A percentile compares a stretch with the other conserved stretches of the same genome.
phyloP scores from a whole-genome alignment of 1,140 invertebrate genomes.

The Diorhabda carinulata region DNA sequence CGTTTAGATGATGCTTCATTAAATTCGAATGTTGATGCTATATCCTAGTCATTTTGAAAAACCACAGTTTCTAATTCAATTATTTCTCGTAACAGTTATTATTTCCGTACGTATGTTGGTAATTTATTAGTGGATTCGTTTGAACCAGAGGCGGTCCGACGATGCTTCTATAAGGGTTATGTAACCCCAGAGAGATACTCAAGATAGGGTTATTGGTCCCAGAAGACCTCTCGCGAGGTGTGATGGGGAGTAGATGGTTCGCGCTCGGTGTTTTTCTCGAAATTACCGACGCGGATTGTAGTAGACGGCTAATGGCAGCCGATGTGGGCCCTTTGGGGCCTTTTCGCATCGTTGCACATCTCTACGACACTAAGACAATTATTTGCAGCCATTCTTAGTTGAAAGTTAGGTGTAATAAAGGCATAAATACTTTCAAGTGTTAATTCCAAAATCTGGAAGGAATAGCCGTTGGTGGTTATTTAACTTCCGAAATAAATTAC shows the following conservation, averaged over 20 bases:
- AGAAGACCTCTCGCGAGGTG: slow-evolving; percentile 42
- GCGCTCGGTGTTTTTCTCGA: slow-evolving; percentile 39
- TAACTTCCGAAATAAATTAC: no score
- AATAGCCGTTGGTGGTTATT: no score
- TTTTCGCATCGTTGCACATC: slow-evolving; percentile 23
- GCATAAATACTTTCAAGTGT: no score
- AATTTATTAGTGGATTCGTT: neutral
- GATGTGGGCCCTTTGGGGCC: slow-evolving; percentile 22
- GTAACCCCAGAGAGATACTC: slow-evolving; percentile 42
- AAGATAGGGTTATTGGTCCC: slow-evolving; percentile 48
- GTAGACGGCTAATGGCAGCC: slow-evolving; percentile 29
- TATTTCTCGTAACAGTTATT: neutral
- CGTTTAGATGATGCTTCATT: no score
- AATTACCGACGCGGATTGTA: slow-evolving; percentile 40
- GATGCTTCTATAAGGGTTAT: slow-evolving; percentile 45
- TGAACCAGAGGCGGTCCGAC: slow-evolving; percentile 26
- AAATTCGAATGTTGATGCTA: no score
- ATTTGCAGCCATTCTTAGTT: neutral
- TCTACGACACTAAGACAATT: slow-evolving; percentile 21
- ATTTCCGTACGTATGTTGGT: neutral
- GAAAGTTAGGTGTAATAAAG: no score
- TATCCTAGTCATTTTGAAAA: no score
- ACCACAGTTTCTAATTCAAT: no score
- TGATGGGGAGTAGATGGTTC: slow-evolving; percentile 46
- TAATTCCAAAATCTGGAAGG: no score